These are phyloP conservation scores for Nothocercus nigrocapillus DNA, from an alignment of 2,113 vertebrate genomes.

Conservation along the genomic window DNA sequence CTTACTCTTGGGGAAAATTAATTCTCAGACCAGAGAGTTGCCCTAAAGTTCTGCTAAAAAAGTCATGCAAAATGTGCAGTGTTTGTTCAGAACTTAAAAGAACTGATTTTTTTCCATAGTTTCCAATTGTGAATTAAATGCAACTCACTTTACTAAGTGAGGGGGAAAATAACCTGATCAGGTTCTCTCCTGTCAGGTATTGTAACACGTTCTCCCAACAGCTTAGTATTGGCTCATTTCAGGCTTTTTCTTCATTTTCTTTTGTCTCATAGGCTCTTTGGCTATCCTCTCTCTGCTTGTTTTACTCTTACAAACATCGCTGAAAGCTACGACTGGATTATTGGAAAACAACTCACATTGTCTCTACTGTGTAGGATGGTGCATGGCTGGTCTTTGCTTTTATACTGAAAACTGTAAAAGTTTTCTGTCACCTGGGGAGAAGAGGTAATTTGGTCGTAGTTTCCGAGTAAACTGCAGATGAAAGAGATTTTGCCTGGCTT, in stretches of 20 bases:
- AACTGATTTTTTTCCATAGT: neutral
- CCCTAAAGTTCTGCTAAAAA: neutral
- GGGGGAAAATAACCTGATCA: neutral
- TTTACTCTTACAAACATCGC: neutral
- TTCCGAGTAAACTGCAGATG: constrained; percentile 37
- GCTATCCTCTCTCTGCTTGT: neutral
- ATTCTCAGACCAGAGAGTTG: constrained; percentile 43
- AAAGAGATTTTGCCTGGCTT: constrained; percentile 22
- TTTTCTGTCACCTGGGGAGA: neutral
- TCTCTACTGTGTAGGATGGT: neutral
- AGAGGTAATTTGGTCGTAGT: constrained; percentile 7
- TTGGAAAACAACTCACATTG: neutral
- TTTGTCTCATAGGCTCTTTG: neutral
- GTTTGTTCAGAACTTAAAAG: neutral
- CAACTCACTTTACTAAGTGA: neutral
- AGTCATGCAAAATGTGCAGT: constrained; percentile 10
- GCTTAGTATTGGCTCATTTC: neutral
- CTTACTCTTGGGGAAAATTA: constrained; percentile 30
- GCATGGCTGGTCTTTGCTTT: neutral
- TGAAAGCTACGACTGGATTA: neutral
- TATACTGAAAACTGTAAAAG: neutral
- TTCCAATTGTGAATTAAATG: neutral
- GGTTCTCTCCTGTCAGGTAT: neutral
- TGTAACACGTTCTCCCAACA: neutral
- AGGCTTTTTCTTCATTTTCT: neutral